Evolutionary conservation across 2,888 invertebrate genomes (phyloP).

Genomic region (Oscheius sp.): DNA sequence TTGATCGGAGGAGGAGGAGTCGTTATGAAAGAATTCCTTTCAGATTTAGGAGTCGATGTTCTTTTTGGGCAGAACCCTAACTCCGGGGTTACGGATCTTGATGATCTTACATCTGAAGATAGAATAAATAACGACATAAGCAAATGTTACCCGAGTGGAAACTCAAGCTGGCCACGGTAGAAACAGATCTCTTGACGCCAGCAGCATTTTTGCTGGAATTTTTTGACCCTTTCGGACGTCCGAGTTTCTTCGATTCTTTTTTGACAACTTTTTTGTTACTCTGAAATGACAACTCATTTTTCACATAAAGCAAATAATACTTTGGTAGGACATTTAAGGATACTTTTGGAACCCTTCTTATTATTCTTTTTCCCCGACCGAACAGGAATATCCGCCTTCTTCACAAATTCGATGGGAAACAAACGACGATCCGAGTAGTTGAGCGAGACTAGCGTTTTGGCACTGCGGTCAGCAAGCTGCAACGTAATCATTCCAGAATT

Average conservation of each 20-base stretch:
- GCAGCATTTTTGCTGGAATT: neutral
- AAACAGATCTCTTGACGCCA: neutral
- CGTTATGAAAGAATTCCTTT: no score
- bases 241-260: neutral
- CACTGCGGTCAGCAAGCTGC: neutral
- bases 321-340: neutral
- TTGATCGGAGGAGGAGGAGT: no score
- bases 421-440: conserved; percentile 1
- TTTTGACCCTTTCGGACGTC: conserved; percentile 11
- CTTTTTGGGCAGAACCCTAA: no score
- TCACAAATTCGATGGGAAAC: conserved; percentile 10
- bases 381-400: neutral
- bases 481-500: conserved; percentile 3
- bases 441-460: neutral
- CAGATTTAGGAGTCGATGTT: no score
- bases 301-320: neutral
- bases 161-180: neutral
- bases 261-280: neutral
- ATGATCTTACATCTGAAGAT: neutral
- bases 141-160: neutral
- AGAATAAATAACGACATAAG: neutral
- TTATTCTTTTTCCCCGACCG: neutral
- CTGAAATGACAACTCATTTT: neutral
- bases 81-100: no score
- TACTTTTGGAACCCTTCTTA: neutral